Evolutionary conservation across 2,888 invertebrate genomes (phyloP), one percentile per base, ranked within the genome.

Genomic region (Cactoblastis cactorum): DNA sequence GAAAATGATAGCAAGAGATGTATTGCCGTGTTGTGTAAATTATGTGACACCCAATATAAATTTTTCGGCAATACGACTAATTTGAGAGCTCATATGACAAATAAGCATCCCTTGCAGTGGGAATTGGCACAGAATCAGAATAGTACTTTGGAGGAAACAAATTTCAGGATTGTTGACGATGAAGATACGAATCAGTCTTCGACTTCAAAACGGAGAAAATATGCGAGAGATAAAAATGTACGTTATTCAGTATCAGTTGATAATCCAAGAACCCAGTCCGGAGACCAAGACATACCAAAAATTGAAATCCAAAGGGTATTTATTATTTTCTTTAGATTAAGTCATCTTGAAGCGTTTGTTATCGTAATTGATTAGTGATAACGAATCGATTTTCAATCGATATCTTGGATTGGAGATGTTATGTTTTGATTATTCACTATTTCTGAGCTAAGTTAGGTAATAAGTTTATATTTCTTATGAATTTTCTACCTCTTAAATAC

Each of bases 31-130:
- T 61, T 85, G 77, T 89, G 89, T 69, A 86, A 87, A 79, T 73
- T 89, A 59, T 89, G 89, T 72, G 88, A 86, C 55, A 71, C 73
- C 50, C 80, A 84, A 54, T 88, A 88, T 58, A 89, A 88, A 67
- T 89, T 77, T 67, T 88, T 86, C 57, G 88, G 89, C 47, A 89
- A 88, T 64, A 89, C 89, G 2, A 88, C 89, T 1, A 89, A 89
- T 63, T 68, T 88, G 45, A 73, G 86, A 61, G 67, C 78, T 17
- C 89, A 89, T 69, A 65, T 89, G 56, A 74, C 77, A 50, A 80
- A 81, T 53, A 88, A 85, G 63, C 89, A 89, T 66, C 88, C 88
- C 1, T 74, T 89, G 53, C 88, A 89, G 57, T 89, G 89, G 89
- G 87, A 87, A 54, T 64, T 89, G 33, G 66, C 79, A 35, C 80